A percentile compares a stretch with the other conserved stretches of the same genome.
Evolutionary conservation across 2,797 vertebrate genomes (phyloP).

Genomic region (Cynopterus sphinx): DNA sequence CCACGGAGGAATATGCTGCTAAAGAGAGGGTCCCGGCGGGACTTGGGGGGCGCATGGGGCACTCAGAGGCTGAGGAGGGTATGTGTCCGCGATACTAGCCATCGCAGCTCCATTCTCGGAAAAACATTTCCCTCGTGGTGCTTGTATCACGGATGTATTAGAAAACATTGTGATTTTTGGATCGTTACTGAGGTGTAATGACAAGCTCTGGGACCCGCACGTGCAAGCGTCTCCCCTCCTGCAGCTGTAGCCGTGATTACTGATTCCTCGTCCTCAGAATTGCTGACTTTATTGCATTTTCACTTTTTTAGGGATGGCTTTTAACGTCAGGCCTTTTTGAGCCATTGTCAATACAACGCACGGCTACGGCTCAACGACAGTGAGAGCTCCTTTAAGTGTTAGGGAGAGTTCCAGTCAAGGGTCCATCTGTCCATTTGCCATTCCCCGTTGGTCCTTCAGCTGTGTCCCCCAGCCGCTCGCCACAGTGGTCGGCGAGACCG

Average conservation of each 20-base stretch:
- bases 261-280: neutral
- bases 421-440: neutral
- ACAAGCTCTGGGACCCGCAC: neutral
- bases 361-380: neutral
- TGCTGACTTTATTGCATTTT: neutral
- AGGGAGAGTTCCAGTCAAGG: neutral
- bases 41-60: neutral
- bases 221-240: neutral
- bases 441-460: neutral
- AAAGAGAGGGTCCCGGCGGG: neutral
- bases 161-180: constrained; percentile 35
- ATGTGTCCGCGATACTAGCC: neutral
- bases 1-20: rapidly evolving
- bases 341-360: neutral
- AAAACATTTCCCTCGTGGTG: neutral
- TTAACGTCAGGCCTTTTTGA: neutral
- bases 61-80: neutral
- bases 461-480: neutral
- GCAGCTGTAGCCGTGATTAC: neutral
- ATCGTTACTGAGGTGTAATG: neutral
- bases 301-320: neutral
- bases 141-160: neutral
- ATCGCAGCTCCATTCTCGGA: neutral
- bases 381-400: neutral
- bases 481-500: neutral